phyloP scores from a whole-genome alignment of 1,140 invertebrate species.

The Drosophila baimaii region DNA sequence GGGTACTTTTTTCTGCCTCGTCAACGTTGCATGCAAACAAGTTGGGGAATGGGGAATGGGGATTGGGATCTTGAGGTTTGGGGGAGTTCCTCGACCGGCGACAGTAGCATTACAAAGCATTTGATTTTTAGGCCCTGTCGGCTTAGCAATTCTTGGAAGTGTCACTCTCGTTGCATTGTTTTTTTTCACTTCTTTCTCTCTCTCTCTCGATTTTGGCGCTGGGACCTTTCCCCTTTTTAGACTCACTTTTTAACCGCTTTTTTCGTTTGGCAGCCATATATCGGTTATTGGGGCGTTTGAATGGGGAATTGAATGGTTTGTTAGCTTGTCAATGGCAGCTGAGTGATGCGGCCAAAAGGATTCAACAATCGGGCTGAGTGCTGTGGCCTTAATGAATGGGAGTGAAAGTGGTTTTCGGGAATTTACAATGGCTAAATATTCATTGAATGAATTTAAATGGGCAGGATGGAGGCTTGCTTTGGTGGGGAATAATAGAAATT shows the following conservation, averaged over 20 bases:
- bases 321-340: slow-evolving; percentile 42
- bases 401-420: slow-evolving; percentile 19
- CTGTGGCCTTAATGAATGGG: background rate
- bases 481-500: no score
- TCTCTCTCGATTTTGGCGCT: slow-evolving; percentile 6
- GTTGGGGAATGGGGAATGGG: slow-evolving; percentile 6
- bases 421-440: background rate
- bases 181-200: no score
- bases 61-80: background rate
- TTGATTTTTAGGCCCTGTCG: slow-evolving; percentile 54
- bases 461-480: background rate
- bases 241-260: slow-evolving; percentile 18
- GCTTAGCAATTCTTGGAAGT: slow-evolving; percentile 65
- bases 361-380: slow-evolving; percentile 16
- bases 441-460: slow-evolving; percentile 10
- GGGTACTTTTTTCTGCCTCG: slow-evolving; percentile 40
- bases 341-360: slow-evolving; percentile 50
- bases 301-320: slow-evolving; percentile 22
- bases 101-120: slow-evolving; percentile 75
- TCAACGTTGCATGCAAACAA: slow-evolving; percentile 76
- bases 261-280: slow-evolving; percentile 8
- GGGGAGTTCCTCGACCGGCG: slow-evolving; percentile 43
- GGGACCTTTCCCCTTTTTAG: slow-evolving; percentile 15
- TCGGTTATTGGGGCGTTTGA: slow-evolving; percentile 42
- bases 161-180: slow-evolving; percentile 55